Conservation (phyloP, 2,797 vertebrate species). For the Chloroceryle inda region DNA sequence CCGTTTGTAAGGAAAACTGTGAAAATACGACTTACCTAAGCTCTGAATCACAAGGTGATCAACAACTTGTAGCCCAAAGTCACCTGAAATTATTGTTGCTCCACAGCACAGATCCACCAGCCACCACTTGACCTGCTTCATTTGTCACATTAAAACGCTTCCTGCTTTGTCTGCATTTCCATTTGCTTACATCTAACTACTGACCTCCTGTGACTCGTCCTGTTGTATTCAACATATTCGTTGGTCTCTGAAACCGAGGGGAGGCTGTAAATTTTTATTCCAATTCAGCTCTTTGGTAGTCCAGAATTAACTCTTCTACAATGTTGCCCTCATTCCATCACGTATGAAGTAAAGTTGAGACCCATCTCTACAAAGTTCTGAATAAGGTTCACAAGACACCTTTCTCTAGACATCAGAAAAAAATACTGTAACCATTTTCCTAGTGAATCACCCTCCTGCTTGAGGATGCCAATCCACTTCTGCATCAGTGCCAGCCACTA, state of each 20-base stretch:
- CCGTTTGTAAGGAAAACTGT: not conserved
- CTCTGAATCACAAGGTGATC: not conserved
- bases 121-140: not conserved
- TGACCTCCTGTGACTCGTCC: not conserved
- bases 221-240: not conserved
- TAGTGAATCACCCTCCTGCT: not conserved
- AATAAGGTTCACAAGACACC: rapidly evolving
- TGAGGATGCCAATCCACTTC: not conserved
- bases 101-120: not conserved
- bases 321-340: not conserved
- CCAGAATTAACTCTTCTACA: not conserved
- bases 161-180: not conserved
- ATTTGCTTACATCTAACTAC: not conserved
- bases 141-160: not conserved
- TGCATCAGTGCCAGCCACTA: not conserved
- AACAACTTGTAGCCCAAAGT: not conserved
- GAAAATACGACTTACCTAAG: not conserved
- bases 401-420: not conserved
- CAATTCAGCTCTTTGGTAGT: not conserved
- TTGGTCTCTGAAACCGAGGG: not conserved
- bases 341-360: not conserved
- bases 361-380: not conserved
- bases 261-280: not conserved
- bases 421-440: not conserved
- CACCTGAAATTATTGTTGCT: not conserved